A percentile compares a stretch with the other conserved stretches of the same genome.
These are phyloP conservation scores for Aegotheles bennettii DNA, from an alignment of 2,113 vertebrate genomes.

Conservation along the genomic window DNA sequence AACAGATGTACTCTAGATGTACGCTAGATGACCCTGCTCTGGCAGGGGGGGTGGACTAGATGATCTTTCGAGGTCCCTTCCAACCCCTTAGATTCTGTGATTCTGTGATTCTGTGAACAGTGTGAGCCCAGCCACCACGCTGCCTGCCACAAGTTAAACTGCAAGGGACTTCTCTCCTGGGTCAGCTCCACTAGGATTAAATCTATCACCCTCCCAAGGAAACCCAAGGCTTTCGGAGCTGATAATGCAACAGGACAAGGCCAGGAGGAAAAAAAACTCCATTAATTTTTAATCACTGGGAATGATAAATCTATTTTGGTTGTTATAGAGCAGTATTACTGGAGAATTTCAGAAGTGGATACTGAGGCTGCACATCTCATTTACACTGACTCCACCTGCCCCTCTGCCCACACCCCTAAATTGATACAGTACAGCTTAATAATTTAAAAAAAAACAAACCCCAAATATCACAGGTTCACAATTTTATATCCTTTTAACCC, in stretches of 20 bases:
- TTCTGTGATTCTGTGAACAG: too few species aligned
- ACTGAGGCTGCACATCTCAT: not conserved
- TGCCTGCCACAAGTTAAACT: not conserved
- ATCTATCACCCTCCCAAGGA: not conserved
- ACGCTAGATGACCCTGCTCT: too few species aligned
- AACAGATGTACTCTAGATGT: too few species aligned
- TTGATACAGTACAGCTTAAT: fast-evolving
- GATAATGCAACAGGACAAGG: not conserved
- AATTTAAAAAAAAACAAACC: not conserved
- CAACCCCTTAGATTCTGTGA: too few species aligned
- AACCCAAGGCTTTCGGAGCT: not conserved
- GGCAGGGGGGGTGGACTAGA: too few species aligned
- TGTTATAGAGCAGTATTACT: not conserved
- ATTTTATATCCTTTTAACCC: not conserved
- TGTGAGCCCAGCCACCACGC: too few species aligned
- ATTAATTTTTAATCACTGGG: not conserved
- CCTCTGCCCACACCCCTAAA: not conserved
- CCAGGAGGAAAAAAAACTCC: not conserved
- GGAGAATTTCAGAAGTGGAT: not conserved
- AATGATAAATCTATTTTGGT: not conserved
- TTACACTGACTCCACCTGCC: not conserved
- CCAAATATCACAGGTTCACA: not conserved
- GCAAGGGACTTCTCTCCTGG: not conserved
- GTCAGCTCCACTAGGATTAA: not conserved
- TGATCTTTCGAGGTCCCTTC: too few species aligned